These are phyloP conservation scores for Aphyosemion australe DNA, from an alignment of 2,113 vertebrate species.

Conservation along the genomic window DNA sequence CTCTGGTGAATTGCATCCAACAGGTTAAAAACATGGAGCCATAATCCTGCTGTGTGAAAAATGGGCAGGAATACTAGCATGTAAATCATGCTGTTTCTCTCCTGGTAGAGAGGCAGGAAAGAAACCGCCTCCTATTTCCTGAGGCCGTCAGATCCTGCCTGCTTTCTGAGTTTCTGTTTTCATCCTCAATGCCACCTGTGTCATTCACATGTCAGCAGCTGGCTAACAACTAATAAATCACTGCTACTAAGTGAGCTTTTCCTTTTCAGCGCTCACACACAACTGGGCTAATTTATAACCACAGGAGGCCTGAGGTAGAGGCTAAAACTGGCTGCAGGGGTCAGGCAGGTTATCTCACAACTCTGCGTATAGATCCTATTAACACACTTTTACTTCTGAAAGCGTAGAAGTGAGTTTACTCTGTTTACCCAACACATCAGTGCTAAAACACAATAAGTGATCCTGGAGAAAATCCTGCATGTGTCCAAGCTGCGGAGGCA, in stretches of 20 bases:
- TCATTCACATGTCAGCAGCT: constrained; percentile 70
- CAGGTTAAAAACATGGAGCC: background rate
- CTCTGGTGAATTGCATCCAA: background rate
- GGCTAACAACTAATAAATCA: constrained; percentile 77
- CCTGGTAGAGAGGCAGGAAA: constrained; percentile 32
- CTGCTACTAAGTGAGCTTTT: constrained; percentile 76
- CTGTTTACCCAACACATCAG: no score
- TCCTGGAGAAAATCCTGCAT: no score
- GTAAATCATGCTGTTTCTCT: constrained; percentile 23
- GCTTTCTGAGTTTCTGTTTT: constrained; percentile 57
- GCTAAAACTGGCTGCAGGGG: constrained; percentile 52
- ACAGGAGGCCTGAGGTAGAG: constrained; percentile 39
- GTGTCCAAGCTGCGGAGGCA: no score
- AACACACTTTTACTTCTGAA: no score
- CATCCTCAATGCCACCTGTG: constrained; percentile 65
- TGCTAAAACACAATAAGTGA: no score
- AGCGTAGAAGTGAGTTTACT: no score
- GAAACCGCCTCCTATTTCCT: constrained; percentile 60
- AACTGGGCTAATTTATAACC: constrained; percentile 75
- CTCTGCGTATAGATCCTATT: constrained; percentile 22
- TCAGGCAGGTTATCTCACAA: constrained; percentile 55
- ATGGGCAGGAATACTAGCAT: constrained; percentile 19
- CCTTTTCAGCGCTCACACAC: constrained; percentile 67
- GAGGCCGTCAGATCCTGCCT: constrained; percentile 46
- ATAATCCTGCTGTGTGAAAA: background rate